Base-by-base conservation (phyloP, 2,888 invertebrate species). In the Aleiodes leptofemur region DNA sequence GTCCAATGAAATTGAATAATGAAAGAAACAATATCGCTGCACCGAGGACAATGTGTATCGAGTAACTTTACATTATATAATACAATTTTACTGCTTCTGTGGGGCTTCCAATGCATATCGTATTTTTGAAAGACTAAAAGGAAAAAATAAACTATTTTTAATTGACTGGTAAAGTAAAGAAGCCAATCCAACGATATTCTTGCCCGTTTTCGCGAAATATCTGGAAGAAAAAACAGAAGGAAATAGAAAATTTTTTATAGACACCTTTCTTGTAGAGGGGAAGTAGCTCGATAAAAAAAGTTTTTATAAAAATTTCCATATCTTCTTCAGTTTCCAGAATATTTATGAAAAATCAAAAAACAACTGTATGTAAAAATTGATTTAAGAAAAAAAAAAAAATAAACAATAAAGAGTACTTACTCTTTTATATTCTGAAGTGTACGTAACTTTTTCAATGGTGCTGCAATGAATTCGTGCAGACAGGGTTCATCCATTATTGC, bases 381-480 rank as follows among this genome's bases (percentile, higher is more conserved):
- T 53, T 50, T 29, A 69, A 74, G 23, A 71, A 76, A 69, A 31
- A 59, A 64, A 38, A 23, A 8, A 61, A 34, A 23, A 23, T 29
- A 38, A 53, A 31, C 13, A 50, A 69, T 53, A 50, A 64, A 55
- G 16, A 53, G 51, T 43, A 14, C 87, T 89, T 86, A 88, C 89
- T 88, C 83, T 85, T 85, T 88, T 76, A 89, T 84, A 76, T 87
- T 86, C 73, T 84, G 86, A 59, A 88, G 82, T 78, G 84, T 86
- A 61, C 88, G 82, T 71, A 86, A 77, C 79, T 86, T 88, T 82
- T 88, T 87, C 80, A 88, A 82, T 38, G 86, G 84, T 71, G 86
- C 82, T 51, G 83, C 81, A 79, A 86, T 79, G 72, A 88, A 82
- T 78, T 87, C 86, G 80, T 84, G 86, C 74, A 85, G 80, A 69